Evolutionary conservation across 2,888 invertebrate species (phyloP).

Genomic region (Penaeus monodon): DNA sequence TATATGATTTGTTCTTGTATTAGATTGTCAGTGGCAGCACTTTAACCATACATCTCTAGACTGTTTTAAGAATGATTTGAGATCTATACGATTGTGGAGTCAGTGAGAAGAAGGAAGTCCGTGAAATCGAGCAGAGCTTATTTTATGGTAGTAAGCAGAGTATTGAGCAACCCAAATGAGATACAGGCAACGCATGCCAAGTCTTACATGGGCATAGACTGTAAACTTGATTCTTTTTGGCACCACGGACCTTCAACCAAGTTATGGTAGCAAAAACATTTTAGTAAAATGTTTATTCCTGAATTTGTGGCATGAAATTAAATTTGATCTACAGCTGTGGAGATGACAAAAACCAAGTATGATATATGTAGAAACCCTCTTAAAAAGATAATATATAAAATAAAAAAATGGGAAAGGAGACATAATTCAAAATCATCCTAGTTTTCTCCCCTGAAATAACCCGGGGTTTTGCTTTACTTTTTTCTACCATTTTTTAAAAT

Average conservation of each 20-base stretch:
- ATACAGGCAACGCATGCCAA: constrained; percentile 78
- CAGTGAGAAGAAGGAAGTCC: constrained; percentile 81
- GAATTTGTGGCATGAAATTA: background rate
- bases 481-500: no score
- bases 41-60: no score
- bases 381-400: no score
- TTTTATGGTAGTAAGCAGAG: constrained; percentile 77
- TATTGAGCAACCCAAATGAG: constrained; percentile 73
- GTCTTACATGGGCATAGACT: constrained; percentile 75
- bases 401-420: no score
- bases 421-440: no score
- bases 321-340: no score
- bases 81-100: constrained; percentile 86
- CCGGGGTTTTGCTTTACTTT: no score
- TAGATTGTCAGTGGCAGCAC: no score
- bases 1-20: no score
- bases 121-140: constrained; percentile 83
- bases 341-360: no score
- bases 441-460: no score
- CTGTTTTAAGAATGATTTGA: background rate
- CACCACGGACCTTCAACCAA: constrained; percentile 93
- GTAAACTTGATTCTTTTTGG: constrained; percentile 93
- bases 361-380: no score
- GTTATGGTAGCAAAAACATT: constrained; percentile 78
- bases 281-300: background rate